Evolutionary conservation across 1,140 invertebrate species (phyloP).

Genomic region (Neodiprion virginianus): DNA sequence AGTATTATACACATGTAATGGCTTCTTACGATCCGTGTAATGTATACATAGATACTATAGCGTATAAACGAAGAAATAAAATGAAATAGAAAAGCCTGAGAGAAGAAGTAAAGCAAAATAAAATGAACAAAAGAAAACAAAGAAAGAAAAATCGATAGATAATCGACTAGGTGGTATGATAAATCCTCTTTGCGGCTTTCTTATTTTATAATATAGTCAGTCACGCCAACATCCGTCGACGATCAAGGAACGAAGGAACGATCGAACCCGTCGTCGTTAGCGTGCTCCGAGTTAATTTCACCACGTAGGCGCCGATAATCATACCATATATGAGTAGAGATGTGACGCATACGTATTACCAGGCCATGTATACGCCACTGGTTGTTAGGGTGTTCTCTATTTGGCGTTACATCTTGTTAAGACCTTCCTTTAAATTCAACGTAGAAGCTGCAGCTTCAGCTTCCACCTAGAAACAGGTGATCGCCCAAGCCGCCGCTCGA

Average conservation of each 20-base stretch:
- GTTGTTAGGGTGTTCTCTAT: neutral
- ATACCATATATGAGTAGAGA: neutral
- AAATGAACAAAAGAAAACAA: neutral
- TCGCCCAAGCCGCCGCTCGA: no score
- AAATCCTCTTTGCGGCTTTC: neutral
- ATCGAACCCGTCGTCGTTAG: no score
- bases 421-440: neutral
- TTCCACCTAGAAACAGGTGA: no score
- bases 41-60: no score
- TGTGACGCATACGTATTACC: neutral
- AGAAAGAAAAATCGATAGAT: neutral
- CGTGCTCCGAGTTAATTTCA: neutral
- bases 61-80: no score
- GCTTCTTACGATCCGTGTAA: no score
- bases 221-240: slow-evolving; percentile 5
- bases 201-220: neutral
- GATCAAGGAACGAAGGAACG: no score
- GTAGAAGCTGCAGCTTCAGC: no score
- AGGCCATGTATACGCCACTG: neutral
- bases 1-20: neutral
- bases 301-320: slow-evolving; percentile 6
- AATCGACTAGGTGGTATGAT: neutral
- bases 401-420: neutral
- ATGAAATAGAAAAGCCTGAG: no score
- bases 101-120: no score